Evolutionary conservation across 2,797 vertebrate species (phyloP), one percentile per base, ranked within the genome.

Genomic region (Sebastes cheni): DNA sequence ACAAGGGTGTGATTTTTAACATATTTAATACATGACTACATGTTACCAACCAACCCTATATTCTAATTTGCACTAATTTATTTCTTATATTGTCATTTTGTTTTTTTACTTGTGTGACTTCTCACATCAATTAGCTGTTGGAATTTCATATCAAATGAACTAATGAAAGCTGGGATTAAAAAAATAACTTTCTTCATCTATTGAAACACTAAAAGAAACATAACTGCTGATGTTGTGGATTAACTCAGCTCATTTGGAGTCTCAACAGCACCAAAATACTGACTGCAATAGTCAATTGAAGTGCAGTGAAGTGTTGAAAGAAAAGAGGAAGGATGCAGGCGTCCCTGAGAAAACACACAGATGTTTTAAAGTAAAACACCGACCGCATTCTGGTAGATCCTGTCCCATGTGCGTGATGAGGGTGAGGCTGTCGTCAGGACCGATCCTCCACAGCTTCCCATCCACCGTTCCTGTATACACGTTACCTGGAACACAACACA

Each of bases 401-500:
- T 91, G 91, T 34, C 95, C 95, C 94, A 95, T 95, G 5, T 95
- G 95, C 46, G 96, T 92, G 87, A 96, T 77, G 76, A 96, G 87
- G 16, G 83, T 88, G n/a, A 96, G 92, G 22, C 88, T 90, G 86
- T 95, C 92, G 9, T 95, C 90, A 3, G 87, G 87, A 6, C 82
- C 77, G 80, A 96, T 94, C 72, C 89, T 88, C 95, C 96, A 96
- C 73, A 96, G 87, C 42, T 95, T 96, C 80, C 95, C 95, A 27
- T 96, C 95, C 71, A 96, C 95, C 0, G 95, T 96, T 1, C 96
- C 95, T 0, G 95, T 96, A 88, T 93, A 96, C 62, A 96, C 76
- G 6, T 95, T 95, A 77, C 95, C 95, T 96, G 75, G 18, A 66
- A 78, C 62, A 62, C 79, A 66, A 78, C 65, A 62, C 79, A 67